Evolutionary conservation across 2,888 invertebrate genomes (phyloP), one percentile per base, ranked within the genome.

Genomic region (Cistogaster globosa): DNA sequence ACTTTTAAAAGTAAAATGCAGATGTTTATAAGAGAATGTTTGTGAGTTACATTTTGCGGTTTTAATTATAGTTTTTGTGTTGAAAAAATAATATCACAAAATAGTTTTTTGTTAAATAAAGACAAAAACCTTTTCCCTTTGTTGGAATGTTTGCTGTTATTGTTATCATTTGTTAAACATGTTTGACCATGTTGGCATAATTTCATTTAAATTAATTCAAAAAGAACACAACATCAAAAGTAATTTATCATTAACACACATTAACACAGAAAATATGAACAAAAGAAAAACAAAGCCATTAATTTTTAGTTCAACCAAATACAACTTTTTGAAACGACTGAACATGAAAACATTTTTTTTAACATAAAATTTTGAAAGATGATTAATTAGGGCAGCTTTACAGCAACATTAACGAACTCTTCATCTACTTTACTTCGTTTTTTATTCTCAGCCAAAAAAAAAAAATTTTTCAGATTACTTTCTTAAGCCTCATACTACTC

Each of bases 151-250:
- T 79, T 67, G 20, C 36, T 68, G 74, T 68, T 36, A 75, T 75
- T 81, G 36, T 75, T 42, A 69, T 81, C 53, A 75, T 81, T 67
- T 75, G 62, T 68, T 38, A 12, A 68, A 48, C 68, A 75, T 75
- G 75, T 69, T 75, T 75, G 32, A 55, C 55, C 75, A 81, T 81
- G 81, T 68, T 75, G 68, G 53, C 67, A 63, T 75, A 75, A 75
- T 57, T 74, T 55, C 67, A 60, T 67, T 69, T 81, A 68, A 81
- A 68, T 81, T 75, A 81, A 75, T 57, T 68, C 22, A 68, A 60
- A 74, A 60, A 55, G 32, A 32, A 60, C 38, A 55, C 7, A 42
- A 18, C 11, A 22, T 16, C 4, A 72, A 65, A 57, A 71, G 38
- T 48, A 72, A 80, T 74, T 67, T 80, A 67, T 80, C 67, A 74